Percentiles rank a stretch among this genome's conserved stretches.
These are phyloP conservation scores for Epinephelus lanceolatus DNA, from an alignment of 2,113 vertebrate species.

Conservation along the genomic window DNA sequence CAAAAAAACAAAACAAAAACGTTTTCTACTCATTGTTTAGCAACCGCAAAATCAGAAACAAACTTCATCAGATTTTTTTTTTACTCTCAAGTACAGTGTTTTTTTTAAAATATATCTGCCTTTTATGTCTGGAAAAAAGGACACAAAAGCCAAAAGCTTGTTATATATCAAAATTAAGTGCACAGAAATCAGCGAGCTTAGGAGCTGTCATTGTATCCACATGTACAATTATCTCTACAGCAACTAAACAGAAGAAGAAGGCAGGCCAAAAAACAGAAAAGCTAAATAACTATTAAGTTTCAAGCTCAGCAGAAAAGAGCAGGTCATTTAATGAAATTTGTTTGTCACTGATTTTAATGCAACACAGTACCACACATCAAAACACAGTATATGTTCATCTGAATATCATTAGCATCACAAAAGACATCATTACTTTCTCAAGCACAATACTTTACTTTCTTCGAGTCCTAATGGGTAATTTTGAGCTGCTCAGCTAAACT, in stretches of 20 bases:
- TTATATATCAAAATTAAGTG: slow-evolving; percentile 10
- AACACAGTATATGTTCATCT: slow-evolving; percentile 39
- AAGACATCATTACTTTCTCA: slow-evolving; percentile 24
- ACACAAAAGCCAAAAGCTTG: not conserved
- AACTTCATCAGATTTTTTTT: not conserved
- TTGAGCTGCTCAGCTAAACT: slow-evolving; percentile 27
- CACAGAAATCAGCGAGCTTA: not conserved
- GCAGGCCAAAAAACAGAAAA: not conserved
- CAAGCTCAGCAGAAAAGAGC: slow-evolving; percentile 33
- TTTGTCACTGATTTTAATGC: slow-evolving; percentile 32
- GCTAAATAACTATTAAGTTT: slow-evolving; percentile 11
- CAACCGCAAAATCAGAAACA: not conserved
- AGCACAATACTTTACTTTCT: slow-evolving; percentile 30
- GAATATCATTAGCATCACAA: slow-evolving; percentile 43
- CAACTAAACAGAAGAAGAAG: not conserved
- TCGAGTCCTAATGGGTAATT: slow-evolving; percentile 28
- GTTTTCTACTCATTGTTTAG: not conserved
- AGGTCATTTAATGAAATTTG: slow-evolving; percentile 31
- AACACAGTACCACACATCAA: slow-evolving; percentile 5
- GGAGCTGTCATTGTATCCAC: slow-evolving; percentile 16
- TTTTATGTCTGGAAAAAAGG: not conserved
- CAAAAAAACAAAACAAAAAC: not conserved
- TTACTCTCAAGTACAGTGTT: not conserved
- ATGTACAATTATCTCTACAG: slow-evolving; percentile 10
- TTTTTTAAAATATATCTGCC: not conserved